Conservation (phyloP, 2,797 vertebrate genomes). For the Rhinatrema bivittatum region DNA sequence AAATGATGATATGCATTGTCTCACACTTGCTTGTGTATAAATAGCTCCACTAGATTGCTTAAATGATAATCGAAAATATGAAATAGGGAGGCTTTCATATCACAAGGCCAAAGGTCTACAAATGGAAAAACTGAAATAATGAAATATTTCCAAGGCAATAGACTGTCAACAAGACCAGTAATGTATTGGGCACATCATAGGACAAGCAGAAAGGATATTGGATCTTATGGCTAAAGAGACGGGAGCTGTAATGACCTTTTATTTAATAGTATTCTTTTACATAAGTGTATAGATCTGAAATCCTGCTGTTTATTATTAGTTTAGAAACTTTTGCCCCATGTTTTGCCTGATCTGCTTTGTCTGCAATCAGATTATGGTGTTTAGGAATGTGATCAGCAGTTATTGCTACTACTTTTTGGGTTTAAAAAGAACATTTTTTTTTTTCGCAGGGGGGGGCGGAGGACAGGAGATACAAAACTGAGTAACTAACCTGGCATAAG, state of each 20-base stretch:
- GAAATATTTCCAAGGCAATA: slow-evolving; percentile 76
- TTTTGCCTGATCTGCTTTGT: too few relatives aligned
- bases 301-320: slow-evolving; percentile 28
- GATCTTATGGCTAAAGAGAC: slow-evolving; percentile 48
- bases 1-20: slow-evolving; percentile 66
- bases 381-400: too few relatives aligned
- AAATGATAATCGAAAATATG: slow-evolving; percentile 75
- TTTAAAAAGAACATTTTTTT: too few relatives aligned
- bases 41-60: slow-evolving; percentile 66
- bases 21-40: slow-evolving; percentile 66
- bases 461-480: too few relatives aligned
- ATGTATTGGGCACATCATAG: slow-evolving; percentile 66
- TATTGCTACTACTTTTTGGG: too few relatives aligned
- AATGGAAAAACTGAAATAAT: slow-evolving; percentile 75
- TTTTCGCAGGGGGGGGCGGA: too few relatives aligned
- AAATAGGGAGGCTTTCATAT: slow-evolving; percentile 72
- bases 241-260: slow-evolving; percentile 60
- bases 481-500: too few relatives aligned
- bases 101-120: slow-evolving; percentile 70
- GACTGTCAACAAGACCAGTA: slow-evolving; percentile 68
- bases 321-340: too few relatives aligned
- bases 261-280: slow-evolving; percentile 51
- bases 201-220: slow-evolving; percentile 60
- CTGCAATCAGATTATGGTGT: too few relatives aligned
- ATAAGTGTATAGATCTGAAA: slow-evolving; percentile 51